These are phyloP conservation scores for Bombus cullumanus DNA, from an alignment of 1,140 invertebrate genomes.

Conservation along the genomic window DNA sequence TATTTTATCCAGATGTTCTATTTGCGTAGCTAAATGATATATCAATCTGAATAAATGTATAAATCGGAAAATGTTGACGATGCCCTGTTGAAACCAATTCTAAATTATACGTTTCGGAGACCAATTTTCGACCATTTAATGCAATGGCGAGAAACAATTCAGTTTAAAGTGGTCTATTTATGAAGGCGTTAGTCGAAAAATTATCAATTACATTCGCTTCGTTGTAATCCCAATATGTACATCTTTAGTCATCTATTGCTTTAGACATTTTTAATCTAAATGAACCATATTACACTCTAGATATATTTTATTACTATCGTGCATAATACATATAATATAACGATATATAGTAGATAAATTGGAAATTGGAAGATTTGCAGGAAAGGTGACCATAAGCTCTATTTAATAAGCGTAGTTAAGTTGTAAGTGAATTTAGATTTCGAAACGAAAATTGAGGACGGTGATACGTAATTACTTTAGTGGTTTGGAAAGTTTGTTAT, in stretches of 20 bases:
- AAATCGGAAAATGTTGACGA: background rate
- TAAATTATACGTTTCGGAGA: slow-evolving; percentile 5
- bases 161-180: background rate
- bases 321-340: background rate
- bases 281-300: background rate
- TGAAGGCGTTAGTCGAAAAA: background rate
- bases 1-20: background rate
- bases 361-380: background rate
- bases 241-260: background rate
- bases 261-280: background rate
- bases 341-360: background rate
- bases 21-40: background rate
- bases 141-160: background rate
- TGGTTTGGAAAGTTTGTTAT: background rate
- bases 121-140: slow-evolving; percentile 7
- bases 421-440: background rate
- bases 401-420: background rate
- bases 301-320: background rate
- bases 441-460: background rate
- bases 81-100: slow-evolving; percentile 1
- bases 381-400: background rate
- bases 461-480: background rate
- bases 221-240: background rate
- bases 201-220: background rate
- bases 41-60: background rate